These are phyloP conservation scores for Phaonia tiefii DNA, from an alignment of 2,888 invertebrate species.

Conservation along the genomic window DNA sequence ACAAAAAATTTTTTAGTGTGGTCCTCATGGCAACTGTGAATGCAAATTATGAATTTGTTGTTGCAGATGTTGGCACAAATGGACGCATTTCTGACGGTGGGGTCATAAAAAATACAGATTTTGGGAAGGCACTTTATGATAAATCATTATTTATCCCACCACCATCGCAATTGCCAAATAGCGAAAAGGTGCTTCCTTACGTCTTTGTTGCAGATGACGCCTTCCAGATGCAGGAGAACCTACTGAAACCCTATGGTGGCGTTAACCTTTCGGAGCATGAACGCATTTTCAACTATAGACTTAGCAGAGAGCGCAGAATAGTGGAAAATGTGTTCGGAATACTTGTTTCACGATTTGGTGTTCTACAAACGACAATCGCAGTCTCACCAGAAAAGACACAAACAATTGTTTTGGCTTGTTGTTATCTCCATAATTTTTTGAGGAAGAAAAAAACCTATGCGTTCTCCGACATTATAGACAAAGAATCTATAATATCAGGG, in stretches of 20 bases:
- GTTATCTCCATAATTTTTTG: too few relatives aligned
- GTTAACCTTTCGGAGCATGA: not conserved
- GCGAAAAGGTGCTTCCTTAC: conserved; percentile 16
- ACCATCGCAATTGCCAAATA: conserved; percentile 25
- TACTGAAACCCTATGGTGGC: conserved; percentile 18
- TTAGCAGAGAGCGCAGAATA: conserved; percentile 18
- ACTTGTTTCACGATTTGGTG: conserved; percentile 17
- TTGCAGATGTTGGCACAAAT: too few relatives aligned
- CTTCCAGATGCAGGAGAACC: conserved; percentile 25
- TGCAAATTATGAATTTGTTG: too few relatives aligned
- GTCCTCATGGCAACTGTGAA: too few relatives aligned
- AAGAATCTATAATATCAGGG: conserved; percentile 1
- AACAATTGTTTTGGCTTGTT: too few relatives aligned
- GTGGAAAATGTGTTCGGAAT: conserved; percentile 26
- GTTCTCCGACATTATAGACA: not conserved
- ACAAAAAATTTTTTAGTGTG: too few relatives aligned
- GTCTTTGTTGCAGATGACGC: conserved; percentile 28
- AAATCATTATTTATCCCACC: conserved; percentile 21
- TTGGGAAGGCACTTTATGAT: too few relatives aligned
- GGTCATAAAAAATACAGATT: too few relatives aligned
- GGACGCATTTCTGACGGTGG: too few relatives aligned
- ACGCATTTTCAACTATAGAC: conserved; percentile 27
- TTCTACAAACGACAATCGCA: conserved; percentile 18
- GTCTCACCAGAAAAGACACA: conserved; percentile 4
- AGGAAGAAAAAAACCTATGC: conserved; percentile 18